Conservation (phyloP, 2,113 vertebrate species). For the Myotis brandtii region DNA sequence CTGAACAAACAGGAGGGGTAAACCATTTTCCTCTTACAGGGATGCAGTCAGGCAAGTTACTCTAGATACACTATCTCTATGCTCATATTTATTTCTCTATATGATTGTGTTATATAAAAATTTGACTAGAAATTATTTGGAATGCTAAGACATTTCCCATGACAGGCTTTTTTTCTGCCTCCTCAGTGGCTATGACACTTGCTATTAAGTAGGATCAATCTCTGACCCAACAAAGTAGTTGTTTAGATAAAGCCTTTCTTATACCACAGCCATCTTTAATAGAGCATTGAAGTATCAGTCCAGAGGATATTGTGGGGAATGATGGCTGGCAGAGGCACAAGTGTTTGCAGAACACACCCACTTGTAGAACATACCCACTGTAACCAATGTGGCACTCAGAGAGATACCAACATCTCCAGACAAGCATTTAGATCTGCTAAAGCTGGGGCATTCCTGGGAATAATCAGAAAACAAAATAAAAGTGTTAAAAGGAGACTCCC, state of each 20-base stretch:
- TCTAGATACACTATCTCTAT: background rate
- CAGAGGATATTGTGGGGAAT: background rate
- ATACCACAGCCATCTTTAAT: background rate
- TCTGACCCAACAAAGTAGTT: background rate
- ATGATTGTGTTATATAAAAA: background rate
- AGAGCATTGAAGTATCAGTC: background rate
- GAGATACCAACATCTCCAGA: background rate
- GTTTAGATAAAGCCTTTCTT: background rate
- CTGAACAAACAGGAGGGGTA: background rate
- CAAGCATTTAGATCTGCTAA: background rate
- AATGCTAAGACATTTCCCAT: slow-evolving; percentile 36
- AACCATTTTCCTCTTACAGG: background rate
- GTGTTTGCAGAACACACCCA: background rate
- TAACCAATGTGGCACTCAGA: background rate
- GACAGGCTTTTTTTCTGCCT: background rate
- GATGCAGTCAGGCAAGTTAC: background rate
- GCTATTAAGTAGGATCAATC: background rate
- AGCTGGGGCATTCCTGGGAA: background rate
- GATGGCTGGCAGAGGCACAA: background rate
- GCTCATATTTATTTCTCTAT: background rate
- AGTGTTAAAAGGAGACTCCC: background rate
- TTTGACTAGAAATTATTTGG: background rate
- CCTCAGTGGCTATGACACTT: background rate
- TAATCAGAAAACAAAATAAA: slow-evolving; percentile 50
- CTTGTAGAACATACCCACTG: background rate